Evolutionary conservation across 2,888 invertebrate species (phyloP).

Genomic region (Scaptomyza polygonia): DNA sequence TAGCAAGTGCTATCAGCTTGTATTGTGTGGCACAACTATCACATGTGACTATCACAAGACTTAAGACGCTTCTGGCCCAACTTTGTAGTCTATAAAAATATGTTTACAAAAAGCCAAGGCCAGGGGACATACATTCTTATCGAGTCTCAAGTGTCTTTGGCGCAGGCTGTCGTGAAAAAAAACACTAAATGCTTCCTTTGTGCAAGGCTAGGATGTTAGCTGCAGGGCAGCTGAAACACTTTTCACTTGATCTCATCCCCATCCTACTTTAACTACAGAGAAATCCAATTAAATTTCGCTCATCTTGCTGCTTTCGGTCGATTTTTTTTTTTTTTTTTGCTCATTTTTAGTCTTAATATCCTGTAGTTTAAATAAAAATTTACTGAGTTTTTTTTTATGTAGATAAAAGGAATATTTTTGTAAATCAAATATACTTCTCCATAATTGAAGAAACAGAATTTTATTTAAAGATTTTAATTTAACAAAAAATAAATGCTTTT

Average conservation of each 20-base stretch:
- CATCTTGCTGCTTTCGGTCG: neutral
- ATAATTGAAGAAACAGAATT: too few relatives aligned
- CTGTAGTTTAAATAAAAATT: neutral
- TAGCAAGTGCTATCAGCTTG: neutral
- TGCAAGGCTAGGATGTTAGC: neutral
- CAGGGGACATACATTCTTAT: conserved; percentile 1
- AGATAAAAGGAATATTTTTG: too few relatives aligned
- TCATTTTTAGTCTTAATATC: neutral
- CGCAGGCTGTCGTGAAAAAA: neutral
- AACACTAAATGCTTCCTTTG: conserved; percentile 1
- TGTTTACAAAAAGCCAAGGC: conserved; percentile 2
- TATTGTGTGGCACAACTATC: neutral
- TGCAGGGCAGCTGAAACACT: neutral
- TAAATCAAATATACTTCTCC: too few relatives aligned
- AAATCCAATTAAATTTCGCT: conserved; percentile 7
- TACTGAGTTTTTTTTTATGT: too few relatives aligned
- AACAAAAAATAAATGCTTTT: too few relatives aligned
- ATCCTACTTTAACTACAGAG: neutral
- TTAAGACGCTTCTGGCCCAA: neutral
- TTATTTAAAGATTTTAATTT: too few relatives aligned
- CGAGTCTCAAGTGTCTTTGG: neutral
- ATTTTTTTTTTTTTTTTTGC: neutral
- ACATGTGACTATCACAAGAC: neutral
- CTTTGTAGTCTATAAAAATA: conserved; percentile 2
- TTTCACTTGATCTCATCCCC: conserved; percentile 5